Evolutionary conservation across 2,113 vertebrate species (phyloP).

Genomic region (Capreolus pygargus): DNA sequence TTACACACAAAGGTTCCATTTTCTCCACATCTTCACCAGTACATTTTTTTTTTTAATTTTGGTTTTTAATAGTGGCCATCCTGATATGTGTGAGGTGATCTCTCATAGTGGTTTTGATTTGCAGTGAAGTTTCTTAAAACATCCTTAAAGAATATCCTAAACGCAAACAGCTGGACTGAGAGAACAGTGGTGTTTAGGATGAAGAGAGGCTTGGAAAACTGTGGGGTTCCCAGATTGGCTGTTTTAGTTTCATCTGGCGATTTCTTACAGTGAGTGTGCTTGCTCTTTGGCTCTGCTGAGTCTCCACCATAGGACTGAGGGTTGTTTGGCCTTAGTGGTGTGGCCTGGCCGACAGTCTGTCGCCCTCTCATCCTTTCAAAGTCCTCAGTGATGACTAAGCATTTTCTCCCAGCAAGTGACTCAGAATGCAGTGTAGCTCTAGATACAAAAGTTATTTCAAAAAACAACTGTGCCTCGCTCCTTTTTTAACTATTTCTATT

Average conservation of each 20-base stretch:
- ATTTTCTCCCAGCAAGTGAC: conserved; percentile 55
- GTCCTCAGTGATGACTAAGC: conserved; percentile 3
- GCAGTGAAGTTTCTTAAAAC: neutral
- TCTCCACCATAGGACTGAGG: neutral
- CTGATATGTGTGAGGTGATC: neutral
- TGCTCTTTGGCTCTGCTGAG: neutral
- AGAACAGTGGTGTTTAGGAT: neutral
- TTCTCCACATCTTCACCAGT: neutral
- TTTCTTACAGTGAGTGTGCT: neutral
- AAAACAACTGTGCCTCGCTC: neutral
- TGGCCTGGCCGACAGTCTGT: neutral
- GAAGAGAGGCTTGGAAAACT: neutral
- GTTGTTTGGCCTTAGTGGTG: neutral
- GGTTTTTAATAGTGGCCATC: neutral
- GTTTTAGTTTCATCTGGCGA: neutral
- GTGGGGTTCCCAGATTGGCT: neutral
- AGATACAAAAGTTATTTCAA: conserved; percentile 15
- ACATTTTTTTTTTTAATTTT: neutral
- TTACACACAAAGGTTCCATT: neutral
- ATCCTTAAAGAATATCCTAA: neutral
- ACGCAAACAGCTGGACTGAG: neutral
- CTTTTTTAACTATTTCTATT: neutral
- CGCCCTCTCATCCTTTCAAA: neutral
- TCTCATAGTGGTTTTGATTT: neutral
- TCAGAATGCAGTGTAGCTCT: conserved; percentile 43